Evolutionary conservation across 2,888 invertebrate genomes (phyloP), one percentile per base, ranked within the genome.

Genomic region (Clitarchus hookeri): DNA sequence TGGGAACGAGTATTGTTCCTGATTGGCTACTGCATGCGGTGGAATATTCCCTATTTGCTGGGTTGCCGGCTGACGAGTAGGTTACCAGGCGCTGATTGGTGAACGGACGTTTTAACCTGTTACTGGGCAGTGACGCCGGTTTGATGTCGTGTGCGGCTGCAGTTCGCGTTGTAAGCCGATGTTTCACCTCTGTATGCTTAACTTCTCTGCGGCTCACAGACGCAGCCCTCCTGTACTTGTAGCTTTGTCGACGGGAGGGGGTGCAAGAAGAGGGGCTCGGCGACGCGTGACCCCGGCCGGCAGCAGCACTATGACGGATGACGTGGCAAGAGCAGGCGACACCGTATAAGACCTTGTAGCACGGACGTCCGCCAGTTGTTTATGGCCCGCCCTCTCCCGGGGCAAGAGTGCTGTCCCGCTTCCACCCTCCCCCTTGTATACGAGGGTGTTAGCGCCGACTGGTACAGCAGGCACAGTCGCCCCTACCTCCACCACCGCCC

Each of bases 261-360:
- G 65, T 36, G 4, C 36, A 16, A 13, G 11, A 16, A 8, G 48
- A 48, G 65, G 65, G 23, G n/a, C 23, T 65, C n/a, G 65, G 0
- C n/a, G 65, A 65, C n/a, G 65, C 8, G 65, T n/a, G 65, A 65
- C 65, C 65, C 65, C n/a, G 19, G 53, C 19, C 53, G 53, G n/a
- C 65, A 65, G 65, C 65, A 23, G 65, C 23, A 23, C 65, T n/a
- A 65, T 65, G 65, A 65, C 65, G 19, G 65, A 65, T 65, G 65
- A 65, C 65, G 65, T 65, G 65, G 65, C 65, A 65, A 65, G 65
- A 16, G 65, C 65, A 65, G 65, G 65, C 65, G 65, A 65, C 65
- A 65, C 65, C 65, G 65, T 65, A 65, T 65, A 65, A 23, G 65
- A n/a, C 65, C 65, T 65, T 65, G 65, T 65, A 65, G 65, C 65